Percentiles rank a stretch among this genome's conserved stretches.
Evolutionary conservation across 2,888 invertebrate genomes (phyloP).

Genomic region (Diogma glabrata): DNA sequence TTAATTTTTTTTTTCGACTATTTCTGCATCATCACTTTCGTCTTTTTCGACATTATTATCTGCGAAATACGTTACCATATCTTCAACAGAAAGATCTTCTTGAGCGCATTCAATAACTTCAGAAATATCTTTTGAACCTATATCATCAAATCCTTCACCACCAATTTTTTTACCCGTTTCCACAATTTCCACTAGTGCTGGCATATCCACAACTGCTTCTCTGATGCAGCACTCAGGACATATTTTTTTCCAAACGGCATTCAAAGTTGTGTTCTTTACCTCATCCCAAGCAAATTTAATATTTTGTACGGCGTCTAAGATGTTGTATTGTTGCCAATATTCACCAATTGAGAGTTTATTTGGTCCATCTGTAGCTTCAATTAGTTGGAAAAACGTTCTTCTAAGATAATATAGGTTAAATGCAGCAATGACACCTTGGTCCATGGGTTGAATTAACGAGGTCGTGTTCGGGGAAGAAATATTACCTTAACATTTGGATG

Average conservation of each 20-base stretch:
- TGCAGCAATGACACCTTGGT: conserved; percentile 18
- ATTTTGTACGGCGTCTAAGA: conserved; percentile 18
- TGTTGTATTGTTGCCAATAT: conserved; percentile 19
- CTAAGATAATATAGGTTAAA: conserved; percentile 19
- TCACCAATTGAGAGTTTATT: conserved; percentile 14
- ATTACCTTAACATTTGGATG: conserved; percentile 12
- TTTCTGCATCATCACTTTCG: conserved; percentile 3
- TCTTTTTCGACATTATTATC: conserved; percentile 4
- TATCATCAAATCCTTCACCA: conserved; percentile 21
- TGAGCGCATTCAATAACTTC: conserved; percentile 15
- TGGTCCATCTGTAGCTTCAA: conserved; percentile 15
- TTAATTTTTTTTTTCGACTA: conserved; percentile 5
- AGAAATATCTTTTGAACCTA: conserved; percentile 17
- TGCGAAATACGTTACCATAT: too few species aligned
- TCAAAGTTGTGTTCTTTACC: too few species aligned
- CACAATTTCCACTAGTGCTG: conserved; percentile 17
- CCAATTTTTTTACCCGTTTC: conserved; percentile 18
- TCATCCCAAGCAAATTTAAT: conserved; percentile 15
- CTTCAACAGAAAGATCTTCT: conserved; percentile 14
- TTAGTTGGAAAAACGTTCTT: conserved; percentile 12
- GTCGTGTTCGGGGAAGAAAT: conserved; percentile 18
- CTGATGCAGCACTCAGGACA: conserved; percentile 18
- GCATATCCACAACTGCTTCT: conserved; percentile 16
- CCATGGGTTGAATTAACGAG: conserved; percentile 19
- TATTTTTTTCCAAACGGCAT: conserved; percentile 17